These are phyloP conservation scores for Apocheima hispidaria DNA, from an alignment of 2,888 invertebrate genomes.

Conservation along the genomic window DNA sequence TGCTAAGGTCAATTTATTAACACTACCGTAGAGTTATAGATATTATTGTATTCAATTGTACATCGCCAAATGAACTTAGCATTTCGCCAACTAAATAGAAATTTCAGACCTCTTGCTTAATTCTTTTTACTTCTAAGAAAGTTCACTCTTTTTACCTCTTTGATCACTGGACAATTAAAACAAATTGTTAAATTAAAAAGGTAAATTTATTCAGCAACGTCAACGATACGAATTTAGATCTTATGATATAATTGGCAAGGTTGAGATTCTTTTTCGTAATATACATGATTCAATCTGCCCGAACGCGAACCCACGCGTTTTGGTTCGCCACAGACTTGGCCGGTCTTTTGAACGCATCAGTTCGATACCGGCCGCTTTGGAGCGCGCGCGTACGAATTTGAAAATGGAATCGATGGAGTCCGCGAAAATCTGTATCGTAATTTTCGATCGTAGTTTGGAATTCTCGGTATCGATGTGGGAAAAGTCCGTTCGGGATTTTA, in stretches of 20 bases:
- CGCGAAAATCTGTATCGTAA: slow-evolving; percentile 38
- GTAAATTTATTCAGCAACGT: slow-evolving; percentile 54
- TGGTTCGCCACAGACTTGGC: slow-evolving; percentile 65
- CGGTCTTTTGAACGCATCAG: slow-evolving; percentile 70
- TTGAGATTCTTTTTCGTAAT: slow-evolving; percentile 52
- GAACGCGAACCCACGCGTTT: slow-evolving; percentile 69
- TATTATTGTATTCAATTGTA: too few relatives aligned
- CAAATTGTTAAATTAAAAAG: slow-evolving; percentile 67
- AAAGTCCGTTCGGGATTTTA: slow-evolving; percentile 7
- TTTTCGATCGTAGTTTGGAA: slow-evolving; percentile 16
- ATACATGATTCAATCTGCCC: slow-evolving; percentile 62
- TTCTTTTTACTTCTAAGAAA: slow-evolving; percentile 44
- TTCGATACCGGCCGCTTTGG: slow-evolving; percentile 60
- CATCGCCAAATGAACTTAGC: not conserved
- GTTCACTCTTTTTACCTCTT: slow-evolving; percentile 48
- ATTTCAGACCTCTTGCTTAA: slow-evolving; percentile 26
- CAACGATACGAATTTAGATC: slow-evolving; percentile 43
- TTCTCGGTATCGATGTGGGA: slow-evolving; percentile 24
- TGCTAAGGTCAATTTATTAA: too few relatives aligned
- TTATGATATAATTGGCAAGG: slow-evolving; percentile 53
- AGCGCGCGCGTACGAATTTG: slow-evolving; percentile 69
- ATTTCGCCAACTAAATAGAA: slow-evolving; percentile 10
- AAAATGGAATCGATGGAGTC: slow-evolving; percentile 41
- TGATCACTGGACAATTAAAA: slow-evolving; percentile 56
- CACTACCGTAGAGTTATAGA: too few relatives aligned